A percentile compares a stretch with the other conserved stretches of the same genome.
Evolutionary conservation across 2,113 vertebrate genomes (phyloP).

Genomic region (Copsychus sechellarum): DNA sequence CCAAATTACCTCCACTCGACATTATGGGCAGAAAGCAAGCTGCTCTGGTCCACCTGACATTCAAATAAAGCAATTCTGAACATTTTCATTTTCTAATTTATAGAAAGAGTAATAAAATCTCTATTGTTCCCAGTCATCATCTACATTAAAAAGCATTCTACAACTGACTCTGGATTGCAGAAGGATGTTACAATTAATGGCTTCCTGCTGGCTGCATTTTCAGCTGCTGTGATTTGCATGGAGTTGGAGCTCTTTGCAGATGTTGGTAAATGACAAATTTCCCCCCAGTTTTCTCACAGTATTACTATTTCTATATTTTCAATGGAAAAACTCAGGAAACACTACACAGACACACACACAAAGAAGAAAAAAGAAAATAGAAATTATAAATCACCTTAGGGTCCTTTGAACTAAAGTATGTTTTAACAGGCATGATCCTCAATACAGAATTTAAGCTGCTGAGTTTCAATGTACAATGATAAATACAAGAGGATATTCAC

Average conservation of each 20-base stretch:
- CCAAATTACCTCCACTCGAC: neutral
- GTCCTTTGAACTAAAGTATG: neutral
- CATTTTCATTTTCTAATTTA: conserved; percentile 1
- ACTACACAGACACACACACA: neutral
- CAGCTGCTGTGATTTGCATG: neutral
- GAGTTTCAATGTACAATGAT: neutral
- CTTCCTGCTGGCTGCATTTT: neutral
- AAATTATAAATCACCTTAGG: neutral
- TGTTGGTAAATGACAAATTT: neutral
- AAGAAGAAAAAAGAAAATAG: neutral
- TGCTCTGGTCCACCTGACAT: conserved; percentile 8
- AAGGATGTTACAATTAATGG: neutral
- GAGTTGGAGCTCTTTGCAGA: neutral
- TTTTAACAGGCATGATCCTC: neutral
- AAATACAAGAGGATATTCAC: neutral
- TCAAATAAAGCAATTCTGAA: conserved; percentile 18
- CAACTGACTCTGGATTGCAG: neutral
- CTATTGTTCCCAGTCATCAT: neutral
- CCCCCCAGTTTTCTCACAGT: neutral
- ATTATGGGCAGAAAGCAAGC: neutral
- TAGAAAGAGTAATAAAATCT: neutral
- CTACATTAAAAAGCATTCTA: neutral
- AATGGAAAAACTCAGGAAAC: neutral
- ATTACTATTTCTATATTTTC: neutral
- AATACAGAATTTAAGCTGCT: neutral